Evolutionary conservation across 1,140 invertebrate genomes (phyloP), one percentile per base, ranked within the genome.

Genomic region (Tetramorium simillimum): DNA sequence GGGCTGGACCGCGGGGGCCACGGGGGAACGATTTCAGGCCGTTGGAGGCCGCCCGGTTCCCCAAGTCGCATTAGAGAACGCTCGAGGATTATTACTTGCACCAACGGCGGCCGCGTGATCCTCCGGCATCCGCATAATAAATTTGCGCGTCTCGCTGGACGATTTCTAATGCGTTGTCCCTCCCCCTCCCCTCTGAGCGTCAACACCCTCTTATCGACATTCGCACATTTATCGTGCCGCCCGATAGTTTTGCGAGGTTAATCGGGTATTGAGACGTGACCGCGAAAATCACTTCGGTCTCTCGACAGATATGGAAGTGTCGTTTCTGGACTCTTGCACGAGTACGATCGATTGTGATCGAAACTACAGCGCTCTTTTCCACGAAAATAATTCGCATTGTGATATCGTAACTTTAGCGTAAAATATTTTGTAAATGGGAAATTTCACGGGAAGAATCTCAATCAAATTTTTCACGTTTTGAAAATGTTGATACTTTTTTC

Each of bases 71-170:
- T 94, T 95, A 94, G 94, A 94, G 91, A 92, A 94, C 92, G 93
- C 92, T 94, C 92, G 92, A 93, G 93, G 93, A 94, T 95, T 95
- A 95, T 95, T 95, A 94, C 94, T 95, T 92, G 93, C 89, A 87
- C 82, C 69, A 69, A 67, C 75, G 90, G 90, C 91, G 92, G 92
- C 92, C 92, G 93, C 93, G 93, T 92, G 92, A 94, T 94, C 92
- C 94, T 93, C 93, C 91, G 93, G 92, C 92, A 93, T 94, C 93
- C 94, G 89, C 65, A 91, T 94, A 93, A 94, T 94, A 94, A 90
- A 94, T 94, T 92, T 87, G 86, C 91, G 87, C 88, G 69, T 73
- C 77, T 89, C 6, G 62, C 43, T 69, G 43, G n/a, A 62, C 9
- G n/a, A 51, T 81, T 91, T 92, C 88, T 89, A 91, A 90, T 87